These are phyloP conservation scores for Aphyosemion australe DNA, from an alignment of 2,113 vertebrate genomes.

Conservation along the genomic window DNA sequence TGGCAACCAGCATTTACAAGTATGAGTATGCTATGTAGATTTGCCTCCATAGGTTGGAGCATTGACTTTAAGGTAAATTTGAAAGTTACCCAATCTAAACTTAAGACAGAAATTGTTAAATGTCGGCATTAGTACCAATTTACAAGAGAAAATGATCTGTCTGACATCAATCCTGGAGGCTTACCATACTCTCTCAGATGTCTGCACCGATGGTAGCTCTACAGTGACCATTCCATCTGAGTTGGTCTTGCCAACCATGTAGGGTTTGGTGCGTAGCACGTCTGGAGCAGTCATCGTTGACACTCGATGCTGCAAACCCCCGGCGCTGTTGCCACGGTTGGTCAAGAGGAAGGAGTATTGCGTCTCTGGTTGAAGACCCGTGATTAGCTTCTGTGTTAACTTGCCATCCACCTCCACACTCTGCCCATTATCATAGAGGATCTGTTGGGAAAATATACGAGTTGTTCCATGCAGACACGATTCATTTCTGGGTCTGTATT, in stretches of 20 bases:
- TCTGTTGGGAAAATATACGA: constrained; percentile 73
- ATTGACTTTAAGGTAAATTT: neutral
- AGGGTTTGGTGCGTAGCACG: constrained; percentile 91
- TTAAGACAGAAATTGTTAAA: too few species aligned
- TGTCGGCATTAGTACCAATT: too few species aligned
- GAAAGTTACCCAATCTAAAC: too few species aligned
- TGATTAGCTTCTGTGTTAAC: constrained; percentile 94
- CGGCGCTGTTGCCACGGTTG: constrained; percentile 96
- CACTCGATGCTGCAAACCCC: constrained; percentile 95
- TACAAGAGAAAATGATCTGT: too few species aligned
- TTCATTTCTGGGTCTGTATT: neutral
- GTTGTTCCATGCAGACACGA: neutral
- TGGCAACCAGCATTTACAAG: neutral
- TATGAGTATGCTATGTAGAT: neutral
- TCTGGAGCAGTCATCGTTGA: constrained; percentile 95
- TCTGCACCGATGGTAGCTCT: constrained; percentile 89
- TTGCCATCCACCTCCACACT: constrained; percentile 96
- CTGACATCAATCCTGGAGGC: constrained; percentile 18
- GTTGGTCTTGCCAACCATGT: constrained; percentile 92
- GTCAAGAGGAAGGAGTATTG: constrained; percentile 97
- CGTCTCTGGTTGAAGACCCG: constrained; percentile 94
- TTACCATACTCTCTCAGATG: constrained; percentile 92
- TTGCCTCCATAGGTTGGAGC: neutral
- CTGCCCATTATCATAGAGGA: constrained; percentile 98
- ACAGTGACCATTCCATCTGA: constrained; percentile 95